Percentiles rank a stretch among this genome's conserved stretches.
Conservation (phyloP, 92 coral and sea anemone species). For the Siderastrea radians region DNA sequence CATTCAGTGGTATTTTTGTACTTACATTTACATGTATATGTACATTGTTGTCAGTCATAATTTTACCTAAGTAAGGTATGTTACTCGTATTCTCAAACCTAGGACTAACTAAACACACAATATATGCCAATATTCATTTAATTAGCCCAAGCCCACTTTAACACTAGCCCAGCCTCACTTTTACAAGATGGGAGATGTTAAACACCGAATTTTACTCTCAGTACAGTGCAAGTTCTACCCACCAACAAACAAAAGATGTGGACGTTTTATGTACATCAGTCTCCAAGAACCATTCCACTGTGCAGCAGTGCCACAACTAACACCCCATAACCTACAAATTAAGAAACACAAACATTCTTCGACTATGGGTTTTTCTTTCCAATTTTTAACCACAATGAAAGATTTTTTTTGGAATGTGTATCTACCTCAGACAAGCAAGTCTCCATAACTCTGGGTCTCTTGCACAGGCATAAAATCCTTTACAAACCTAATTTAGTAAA, state of each 20-base stretch:
- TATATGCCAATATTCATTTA: no score
- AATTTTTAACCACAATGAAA: background rate
- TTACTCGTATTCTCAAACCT: no score
- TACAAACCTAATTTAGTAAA: constrained; percentile 76
- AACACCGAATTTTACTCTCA: background rate
- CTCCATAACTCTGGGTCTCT: constrained; percentile 95
- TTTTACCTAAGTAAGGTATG: no score
- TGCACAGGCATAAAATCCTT: constrained; percentile 93
- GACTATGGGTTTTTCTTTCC: no score
- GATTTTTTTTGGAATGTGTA: background rate
- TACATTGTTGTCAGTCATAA: no score
- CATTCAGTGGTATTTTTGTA: no score
- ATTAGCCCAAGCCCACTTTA: no score
- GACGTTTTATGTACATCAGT: constrained; percentile 85
- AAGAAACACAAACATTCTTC: no score
- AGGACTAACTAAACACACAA: no score
- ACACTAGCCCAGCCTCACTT: no score
- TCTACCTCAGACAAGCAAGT: constrained; percentile 88
- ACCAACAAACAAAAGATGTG: constrained; percentile 93
- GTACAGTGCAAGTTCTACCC: background rate
- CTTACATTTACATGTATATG: no score
- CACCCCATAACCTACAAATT: constrained; percentile 87
- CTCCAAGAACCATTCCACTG: constrained; percentile 94
- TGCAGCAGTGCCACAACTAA: constrained; percentile 80
- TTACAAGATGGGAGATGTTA: no score